Evolutionary conservation across 2,797 vertebrate genomes (phyloP).

Genomic region (Notolepis coatsorum): DNA sequence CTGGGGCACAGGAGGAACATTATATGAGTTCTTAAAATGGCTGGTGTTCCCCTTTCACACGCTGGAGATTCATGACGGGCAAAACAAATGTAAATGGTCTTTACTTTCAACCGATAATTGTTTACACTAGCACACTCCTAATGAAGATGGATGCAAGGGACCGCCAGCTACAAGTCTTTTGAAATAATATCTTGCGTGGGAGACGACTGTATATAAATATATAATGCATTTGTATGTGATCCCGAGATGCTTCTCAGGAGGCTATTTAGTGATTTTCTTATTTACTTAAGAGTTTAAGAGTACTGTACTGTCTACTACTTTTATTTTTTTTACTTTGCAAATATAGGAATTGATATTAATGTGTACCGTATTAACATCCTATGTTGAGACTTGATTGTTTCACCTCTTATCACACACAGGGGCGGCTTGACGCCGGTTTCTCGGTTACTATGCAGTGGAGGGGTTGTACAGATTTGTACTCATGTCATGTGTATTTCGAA

Average conservation of each 20-base stretch:
- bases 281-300: no score
- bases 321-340: background rate
- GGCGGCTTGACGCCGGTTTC: background rate
- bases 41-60: no score
- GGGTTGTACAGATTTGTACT: conserved; percentile 29
- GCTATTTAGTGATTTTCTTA: conserved; percentile 5
- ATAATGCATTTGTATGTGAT: conserved; percentile 17
- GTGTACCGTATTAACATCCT: conserved; percentile 10
- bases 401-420: conserved; percentile 18
- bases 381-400: background rate
- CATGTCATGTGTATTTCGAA: conserved; percentile 15
- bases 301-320: background rate
- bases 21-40: no score
- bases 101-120: conserved; percentile 16
- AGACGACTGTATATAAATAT: conserved; percentile 13
- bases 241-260: conserved; percentile 8
- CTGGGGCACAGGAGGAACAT: no score
- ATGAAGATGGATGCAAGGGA: conserved; percentile 6
- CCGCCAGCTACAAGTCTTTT: conserved; percentile 25
- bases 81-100: background rate
- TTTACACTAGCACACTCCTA: conserved; percentile 27
- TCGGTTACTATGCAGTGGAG: background rate
- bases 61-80: background rate
- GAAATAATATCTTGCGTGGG: conserved; percentile 29
- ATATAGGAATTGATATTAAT: no score